Base-by-base conservation (phyloP, 2,797 vertebrate species). In the Numenius phaeopus region DNA sequence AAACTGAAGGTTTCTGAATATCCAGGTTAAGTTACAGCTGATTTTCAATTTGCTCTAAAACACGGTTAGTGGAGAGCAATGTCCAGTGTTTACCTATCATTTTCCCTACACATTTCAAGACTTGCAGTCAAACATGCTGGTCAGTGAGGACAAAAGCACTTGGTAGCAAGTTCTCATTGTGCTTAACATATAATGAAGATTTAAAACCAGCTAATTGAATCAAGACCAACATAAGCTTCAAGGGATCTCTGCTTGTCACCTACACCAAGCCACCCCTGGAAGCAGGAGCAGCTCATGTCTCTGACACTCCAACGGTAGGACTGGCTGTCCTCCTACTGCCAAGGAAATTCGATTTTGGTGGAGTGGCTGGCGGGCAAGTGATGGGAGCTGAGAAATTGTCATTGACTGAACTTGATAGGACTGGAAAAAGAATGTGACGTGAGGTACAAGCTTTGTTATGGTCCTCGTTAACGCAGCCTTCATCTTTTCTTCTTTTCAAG, bases 401-500 rank as follows among this genome's bases (percentile, higher is more conserved):
- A 30, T 30, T 73, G 73, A 64, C 67, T 50, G 59, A 54, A 22
- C 22, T n/a, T 21, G 81, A n/a, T n/a, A 65, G 78, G 30, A 57
- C 71, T 78, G 64, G 71, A 65, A 80, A 64, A 47, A 87, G 80
- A 96, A 83, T 0, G 11, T 77, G 86, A 93, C 86, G 91, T 8
- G 49, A 89, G 84, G 67, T 85, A 70, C 78, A 90, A 21, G 64
- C 40, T 70, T 69, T 91, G 52, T 64, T 83, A 88, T 90, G 88
- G 66, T 93, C 86, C 61, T 94, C 4, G 2, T 95, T 89, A 71
- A 34, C 9, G 2, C 82, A 71, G 20, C 62, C 78, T 89, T 83
- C 40, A 90, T 84, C 84, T 83, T 83, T 14, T 82, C 89, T 82
- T 83, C 49, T 83, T 80, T 93, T 92, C 46, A 96, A 94, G 72